phyloP scores from a whole-genome alignment of 2,113 vertebrate species.

The Cynocephalus volans region DNA sequence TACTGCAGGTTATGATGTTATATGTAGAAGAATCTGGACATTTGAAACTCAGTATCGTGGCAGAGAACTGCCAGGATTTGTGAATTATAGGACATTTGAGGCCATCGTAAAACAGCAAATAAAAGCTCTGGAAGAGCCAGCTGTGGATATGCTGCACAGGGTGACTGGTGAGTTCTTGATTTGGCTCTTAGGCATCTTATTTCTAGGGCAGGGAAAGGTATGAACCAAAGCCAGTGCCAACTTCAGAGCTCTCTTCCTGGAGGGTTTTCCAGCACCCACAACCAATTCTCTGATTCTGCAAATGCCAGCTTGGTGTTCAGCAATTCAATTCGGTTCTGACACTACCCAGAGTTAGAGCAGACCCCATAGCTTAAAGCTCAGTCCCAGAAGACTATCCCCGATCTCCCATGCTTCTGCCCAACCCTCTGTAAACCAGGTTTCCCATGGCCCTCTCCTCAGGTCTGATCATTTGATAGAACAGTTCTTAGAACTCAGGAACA shows the following conservation, averaged over 20 bases:
- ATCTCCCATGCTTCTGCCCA: too few species aligned
- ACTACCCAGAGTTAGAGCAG: fast-evolving
- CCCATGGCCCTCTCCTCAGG: not conserved
- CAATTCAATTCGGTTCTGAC: not conserved
- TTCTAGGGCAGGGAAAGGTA: not conserved
- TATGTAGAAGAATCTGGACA: constrained; percentile 76
- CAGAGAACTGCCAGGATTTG: constrained; percentile 93
- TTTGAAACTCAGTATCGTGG: constrained; percentile 92
- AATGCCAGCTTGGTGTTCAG: not conserved
- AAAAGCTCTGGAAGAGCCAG: constrained; percentile 90
- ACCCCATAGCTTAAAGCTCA: not conserved
- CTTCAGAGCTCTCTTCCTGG: not conserved
- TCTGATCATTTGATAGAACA: not conserved
- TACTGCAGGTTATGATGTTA: constrained; percentile 83
- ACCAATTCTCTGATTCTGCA: not conserved
- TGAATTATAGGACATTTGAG: constrained; percentile 94
- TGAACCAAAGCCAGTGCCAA: not conserved
- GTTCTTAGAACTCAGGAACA: not conserved
- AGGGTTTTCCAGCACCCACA: not conserved
- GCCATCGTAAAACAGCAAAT: constrained; percentile 91
- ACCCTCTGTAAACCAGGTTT: too few species aligned
- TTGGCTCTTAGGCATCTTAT: not conserved
- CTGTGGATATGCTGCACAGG: constrained; percentile 87
- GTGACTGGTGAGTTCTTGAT: constrained; percentile 79
- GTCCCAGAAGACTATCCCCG: fast-evolving